phyloP scores from a whole-genome alignment of 2,113 vertebrate genomes.

The Thunnus maccoyii region DNA sequence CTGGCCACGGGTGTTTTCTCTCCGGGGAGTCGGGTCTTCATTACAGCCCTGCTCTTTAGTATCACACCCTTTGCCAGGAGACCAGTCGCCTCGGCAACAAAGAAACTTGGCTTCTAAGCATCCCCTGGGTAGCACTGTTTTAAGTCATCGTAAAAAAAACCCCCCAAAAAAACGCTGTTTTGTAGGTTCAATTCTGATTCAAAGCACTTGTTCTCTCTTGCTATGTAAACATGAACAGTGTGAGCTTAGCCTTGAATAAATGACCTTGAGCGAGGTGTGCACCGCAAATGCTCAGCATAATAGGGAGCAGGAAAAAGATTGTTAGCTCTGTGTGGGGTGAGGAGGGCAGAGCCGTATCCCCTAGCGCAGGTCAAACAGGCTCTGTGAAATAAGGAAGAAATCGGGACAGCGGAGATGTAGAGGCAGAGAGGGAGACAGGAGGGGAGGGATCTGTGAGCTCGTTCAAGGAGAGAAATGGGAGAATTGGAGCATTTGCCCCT shows the following conservation, averaged over 20 bases:
- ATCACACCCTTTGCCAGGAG: constrained; percentile 34
- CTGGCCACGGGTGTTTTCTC: constrained; percentile 63
- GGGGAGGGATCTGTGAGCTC: constrained; percentile 46
- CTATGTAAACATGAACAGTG: constrained; percentile 25
- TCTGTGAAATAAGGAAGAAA: constrained; percentile 53
- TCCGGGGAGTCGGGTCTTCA: constrained; percentile 61
- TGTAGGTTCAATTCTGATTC: constrained; percentile 10
- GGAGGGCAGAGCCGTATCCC: constrained; percentile 42
- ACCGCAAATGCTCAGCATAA: constrained; percentile 15
- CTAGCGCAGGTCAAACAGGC: constrained; percentile 61
- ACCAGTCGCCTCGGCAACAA: constrained; percentile 48
- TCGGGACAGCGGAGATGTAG: constrained; percentile 45
- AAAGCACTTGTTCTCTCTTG: constrained; percentile 10
- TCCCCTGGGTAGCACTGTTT: constrained; percentile 5
- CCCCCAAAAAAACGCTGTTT: not conserved
- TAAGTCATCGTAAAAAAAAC: not conserved
- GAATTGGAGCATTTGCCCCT: constrained; percentile 75
- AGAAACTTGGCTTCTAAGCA: constrained; percentile 2
- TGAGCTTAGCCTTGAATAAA: constrained; percentile 12
- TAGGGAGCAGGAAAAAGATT: constrained; percentile 32
- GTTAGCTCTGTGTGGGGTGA: constrained; percentile 46
- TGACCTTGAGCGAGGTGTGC: constrained; percentile 46
- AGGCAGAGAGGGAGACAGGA: constrained; percentile 20
- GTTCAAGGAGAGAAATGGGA: constrained; percentile 74
- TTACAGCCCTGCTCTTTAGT: constrained; percentile 48